Evolutionary conservation across 2,113 vertebrate genomes (phyloP).

Genomic region (Cynopterus brachyotis): DNA sequence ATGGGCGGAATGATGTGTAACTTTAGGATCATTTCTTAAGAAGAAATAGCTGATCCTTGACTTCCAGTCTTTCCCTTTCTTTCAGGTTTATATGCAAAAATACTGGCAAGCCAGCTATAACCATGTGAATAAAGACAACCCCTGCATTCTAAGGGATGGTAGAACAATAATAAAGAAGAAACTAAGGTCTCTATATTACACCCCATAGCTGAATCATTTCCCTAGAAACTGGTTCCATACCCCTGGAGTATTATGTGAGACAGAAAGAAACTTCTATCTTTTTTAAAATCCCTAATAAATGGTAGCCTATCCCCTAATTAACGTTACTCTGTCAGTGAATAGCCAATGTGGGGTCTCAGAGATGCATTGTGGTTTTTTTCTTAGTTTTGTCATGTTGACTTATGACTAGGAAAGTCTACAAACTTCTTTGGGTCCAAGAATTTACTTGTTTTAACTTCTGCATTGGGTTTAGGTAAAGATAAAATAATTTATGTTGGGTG

Average conservation of each 20-base stretch:
- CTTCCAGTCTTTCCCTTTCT: neutral
- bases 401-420: neutral
- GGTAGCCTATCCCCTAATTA: neutral
- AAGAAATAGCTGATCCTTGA: neutral
- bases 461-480: neutral
- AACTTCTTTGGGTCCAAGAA: neutral
- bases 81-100: neutral
- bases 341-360: neutral
- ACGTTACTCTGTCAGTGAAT: neutral
- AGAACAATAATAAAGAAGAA: neutral
- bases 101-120: neutral
- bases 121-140: neutral
- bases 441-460: neutral
- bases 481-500: neutral
- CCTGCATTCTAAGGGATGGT: neutral
- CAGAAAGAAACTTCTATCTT: neutral
- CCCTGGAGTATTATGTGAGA: neutral
- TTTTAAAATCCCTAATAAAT: neutral
- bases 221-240: neutral
- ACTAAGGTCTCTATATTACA: neutral
- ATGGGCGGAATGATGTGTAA: neutral
- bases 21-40: neutral
- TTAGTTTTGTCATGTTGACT: neutral
- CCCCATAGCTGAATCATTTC: neutral
- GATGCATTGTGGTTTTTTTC: neutral